A percentile compares a stretch with the other conserved stretches of the same genome.
phyloP scores from a whole-genome alignment of 2,888 invertebrate species.

The Monoplex corrugatus region DNA sequence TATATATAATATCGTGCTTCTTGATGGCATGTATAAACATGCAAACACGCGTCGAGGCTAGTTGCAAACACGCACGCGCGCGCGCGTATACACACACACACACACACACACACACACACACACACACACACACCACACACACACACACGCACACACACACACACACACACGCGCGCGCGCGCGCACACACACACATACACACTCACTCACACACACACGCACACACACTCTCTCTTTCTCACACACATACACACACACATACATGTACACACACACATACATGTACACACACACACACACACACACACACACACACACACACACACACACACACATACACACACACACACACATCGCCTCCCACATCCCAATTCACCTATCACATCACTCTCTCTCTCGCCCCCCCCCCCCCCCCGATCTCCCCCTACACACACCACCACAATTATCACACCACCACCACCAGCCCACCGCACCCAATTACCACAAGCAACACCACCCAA shows the following conservation, averaged over 20 bases:
- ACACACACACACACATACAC: not conserved
- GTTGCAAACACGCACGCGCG: not conserved
- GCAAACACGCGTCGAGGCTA: too few relatives aligned
- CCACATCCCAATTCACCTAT: too few relatives aligned
- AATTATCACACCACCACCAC: too few relatives aligned
- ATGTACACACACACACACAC: constrained; percentile 28
- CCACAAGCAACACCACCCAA: too few relatives aligned
- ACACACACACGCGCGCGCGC: constrained; percentile 22
- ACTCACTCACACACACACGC: not conserved
- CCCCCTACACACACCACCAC: too few relatives aligned
- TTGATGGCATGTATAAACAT: too few relatives aligned
- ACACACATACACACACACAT: not conserved
- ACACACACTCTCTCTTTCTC: too few relatives aligned
- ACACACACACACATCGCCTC: too few relatives aligned
- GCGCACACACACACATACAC: not conserved
- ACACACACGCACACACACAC: constrained; percentile 37
- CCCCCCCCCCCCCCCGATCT: too few relatives aligned
- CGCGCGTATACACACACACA: not conserved
- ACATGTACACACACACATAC: not conserved
- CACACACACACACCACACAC: constrained; percentile 32
- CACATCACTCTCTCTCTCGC: too few relatives aligned
- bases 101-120: constrained; percentile 32
- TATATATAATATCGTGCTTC: not conserved
- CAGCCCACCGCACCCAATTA: too few relatives aligned
- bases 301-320: constrained; percentile 37